Conservation (phyloP, 1,140 invertebrate genomes). For the Ceratoteleas bidentatus region DNA sequence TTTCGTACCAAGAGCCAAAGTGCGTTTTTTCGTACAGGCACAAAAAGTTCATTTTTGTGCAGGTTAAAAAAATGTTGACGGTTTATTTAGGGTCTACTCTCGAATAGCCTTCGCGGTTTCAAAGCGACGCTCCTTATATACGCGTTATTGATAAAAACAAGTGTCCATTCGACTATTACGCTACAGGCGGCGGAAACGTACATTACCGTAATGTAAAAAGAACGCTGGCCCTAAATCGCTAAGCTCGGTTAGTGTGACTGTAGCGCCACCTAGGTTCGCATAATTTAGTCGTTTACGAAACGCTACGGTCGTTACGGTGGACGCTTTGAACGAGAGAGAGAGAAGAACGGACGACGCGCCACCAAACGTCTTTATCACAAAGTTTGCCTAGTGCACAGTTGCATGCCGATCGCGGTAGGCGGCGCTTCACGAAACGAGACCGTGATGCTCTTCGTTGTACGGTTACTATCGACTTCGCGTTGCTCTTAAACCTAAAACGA, state of each 20-base stretch:
- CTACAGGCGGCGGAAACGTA: slow-evolving; percentile 12
- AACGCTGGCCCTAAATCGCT: slow-evolving; percentile 15
- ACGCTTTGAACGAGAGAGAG: slow-evolving; percentile 7
- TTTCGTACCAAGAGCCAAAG: too few species aligned
- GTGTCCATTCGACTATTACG: slow-evolving; percentile 7
- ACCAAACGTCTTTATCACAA: slow-evolving; percentile 47
- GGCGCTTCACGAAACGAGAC: slow-evolving; percentile 11
- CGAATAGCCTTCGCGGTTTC: too few species aligned
- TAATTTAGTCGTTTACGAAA: slow-evolving; percentile 20
- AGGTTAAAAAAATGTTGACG: too few species aligned
- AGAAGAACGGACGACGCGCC: slow-evolving; percentile 15
- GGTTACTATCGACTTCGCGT: slow-evolving; percentile 27
- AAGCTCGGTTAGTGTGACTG: slow-evolving; percentile 21
- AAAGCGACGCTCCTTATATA: slow-evolving; percentile 24
- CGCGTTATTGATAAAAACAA: slow-evolving; percentile 40
- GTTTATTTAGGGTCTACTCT: too few species aligned
- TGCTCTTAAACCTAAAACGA: slow-evolving; percentile 22
- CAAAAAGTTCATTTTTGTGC: too few species aligned
- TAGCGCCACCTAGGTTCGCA: slow-evolving; percentile 11
- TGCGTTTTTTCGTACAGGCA: too few species aligned
- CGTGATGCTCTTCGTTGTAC: slow-evolving; percentile 43
- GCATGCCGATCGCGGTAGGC: slow-evolving; percentile 13
- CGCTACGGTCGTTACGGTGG: slow-evolving; percentile 8
- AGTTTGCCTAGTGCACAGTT: slow-evolving; percentile 22
- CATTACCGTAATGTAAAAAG: too few species aligned